These are phyloP conservation scores for Coreius guichenoti DNA, from an alignment of 2,797 vertebrate genomes.

Conservation along the genomic window DNA sequence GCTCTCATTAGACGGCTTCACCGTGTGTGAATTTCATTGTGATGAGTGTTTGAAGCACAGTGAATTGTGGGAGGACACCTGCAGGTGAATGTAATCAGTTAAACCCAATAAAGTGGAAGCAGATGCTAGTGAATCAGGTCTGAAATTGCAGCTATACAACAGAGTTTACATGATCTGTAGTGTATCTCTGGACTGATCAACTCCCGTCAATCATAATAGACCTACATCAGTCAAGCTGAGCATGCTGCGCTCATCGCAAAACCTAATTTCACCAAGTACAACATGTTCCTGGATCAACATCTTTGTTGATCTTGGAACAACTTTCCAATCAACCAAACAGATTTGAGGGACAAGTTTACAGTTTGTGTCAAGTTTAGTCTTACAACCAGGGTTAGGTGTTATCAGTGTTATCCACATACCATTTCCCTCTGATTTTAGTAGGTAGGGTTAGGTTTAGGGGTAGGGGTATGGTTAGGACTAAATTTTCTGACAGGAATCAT, in stretches of 20 bases:
- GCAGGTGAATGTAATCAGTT: conserved; percentile 39
- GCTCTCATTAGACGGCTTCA: conserved; percentile 31
- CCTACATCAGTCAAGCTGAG: conserved; percentile 19
- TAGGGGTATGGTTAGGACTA: not conserved
- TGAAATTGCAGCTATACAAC: conserved; percentile 1
- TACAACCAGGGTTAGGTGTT: too few species aligned
- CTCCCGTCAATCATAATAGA: conserved; percentile 10
- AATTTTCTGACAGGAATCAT: not conserved
- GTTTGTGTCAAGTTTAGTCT: too few species aligned
- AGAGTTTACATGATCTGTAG: conserved; percentile 4
- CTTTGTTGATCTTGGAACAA: too few species aligned
- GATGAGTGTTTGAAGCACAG: conserved; percentile 21
- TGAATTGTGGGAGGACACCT: conserved; percentile 34
- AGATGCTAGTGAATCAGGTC: conserved; percentile 20
- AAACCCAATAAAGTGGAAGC: conserved; percentile 13
- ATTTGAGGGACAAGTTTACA: too few species aligned
- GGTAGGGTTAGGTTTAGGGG: not conserved
- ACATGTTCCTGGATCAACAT: too few species aligned
- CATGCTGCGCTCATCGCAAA: not conserved
- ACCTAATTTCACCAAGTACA: not conserved
- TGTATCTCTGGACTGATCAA: not conserved
- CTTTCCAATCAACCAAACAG: too few species aligned
- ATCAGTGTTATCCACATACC: too few species aligned
- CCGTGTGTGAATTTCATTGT: conserved; percentile 7
- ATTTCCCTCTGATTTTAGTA: too few species aligned